phyloP scores from a whole-genome alignment of 1,140 invertebrate species.

The Neotoxoptera formosana region DNA sequence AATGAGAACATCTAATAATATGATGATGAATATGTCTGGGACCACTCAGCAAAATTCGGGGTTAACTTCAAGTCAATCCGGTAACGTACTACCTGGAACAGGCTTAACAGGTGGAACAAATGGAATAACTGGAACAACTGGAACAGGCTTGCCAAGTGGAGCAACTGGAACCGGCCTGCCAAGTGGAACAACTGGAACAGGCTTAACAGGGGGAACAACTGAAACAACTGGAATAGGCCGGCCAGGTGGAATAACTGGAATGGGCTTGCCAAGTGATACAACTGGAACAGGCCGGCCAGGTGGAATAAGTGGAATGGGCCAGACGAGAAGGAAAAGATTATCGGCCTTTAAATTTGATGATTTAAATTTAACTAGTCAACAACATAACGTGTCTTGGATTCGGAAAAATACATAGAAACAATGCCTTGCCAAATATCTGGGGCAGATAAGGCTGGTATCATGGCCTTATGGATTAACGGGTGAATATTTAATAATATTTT shows the following conservation, averaged over 20 bases:
- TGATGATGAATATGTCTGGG: neutral
- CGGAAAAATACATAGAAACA: slow-evolving; percentile 57
- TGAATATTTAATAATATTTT: neutral
- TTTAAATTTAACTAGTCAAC: neutral
- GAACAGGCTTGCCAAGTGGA: neutral
- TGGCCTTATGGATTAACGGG: slow-evolving; percentile 52
- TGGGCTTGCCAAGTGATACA: neutral
- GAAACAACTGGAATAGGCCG: neutral
- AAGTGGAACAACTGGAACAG: neutral
- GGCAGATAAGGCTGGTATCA: slow-evolving; percentile 25
- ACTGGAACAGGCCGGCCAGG: neutral
- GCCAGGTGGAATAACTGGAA: neutral
- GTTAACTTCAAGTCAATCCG: neutral
- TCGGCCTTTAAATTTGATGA: neutral
- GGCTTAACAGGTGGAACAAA: neutral
- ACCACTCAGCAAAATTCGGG: neutral
- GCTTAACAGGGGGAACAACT: no score
- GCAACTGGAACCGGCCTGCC: neutral
- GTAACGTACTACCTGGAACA: neutral
- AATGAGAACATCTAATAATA: neutral
- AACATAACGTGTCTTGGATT: slow-evolving; percentile 13
- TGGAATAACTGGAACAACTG: neutral
- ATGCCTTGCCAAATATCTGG: slow-evolving; percentile 57
- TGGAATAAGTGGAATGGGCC: neutral
- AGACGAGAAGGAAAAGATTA: neutral